These are phyloP conservation scores for Otolemur garnettii DNA, from an alignment of 2,113 vertebrate genomes.

Conservation along the genomic window DNA sequence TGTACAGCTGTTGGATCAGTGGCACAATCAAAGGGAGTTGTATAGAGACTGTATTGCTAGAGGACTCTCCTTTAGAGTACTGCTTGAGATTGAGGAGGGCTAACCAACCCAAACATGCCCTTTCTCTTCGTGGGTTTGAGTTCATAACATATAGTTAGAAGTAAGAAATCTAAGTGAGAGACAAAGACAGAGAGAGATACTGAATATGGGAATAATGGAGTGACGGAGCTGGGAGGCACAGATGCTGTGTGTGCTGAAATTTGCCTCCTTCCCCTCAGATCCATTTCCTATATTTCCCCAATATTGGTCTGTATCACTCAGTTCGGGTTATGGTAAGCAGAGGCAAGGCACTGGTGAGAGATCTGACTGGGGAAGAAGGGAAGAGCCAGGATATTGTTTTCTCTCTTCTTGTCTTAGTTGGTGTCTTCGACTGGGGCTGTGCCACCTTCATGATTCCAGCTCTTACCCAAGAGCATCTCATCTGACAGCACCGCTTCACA, in stretches of 20 bases:
- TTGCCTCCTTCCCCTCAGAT: neutral
- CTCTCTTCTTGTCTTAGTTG: neutral
- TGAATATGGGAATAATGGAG: neutral
- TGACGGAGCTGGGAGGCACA: neutral
- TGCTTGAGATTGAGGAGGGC: neutral
- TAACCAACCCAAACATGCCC: neutral
- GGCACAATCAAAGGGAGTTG: neutral
- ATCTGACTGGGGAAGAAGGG: neutral
- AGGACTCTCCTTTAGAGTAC: neutral
- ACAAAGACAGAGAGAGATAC: neutral
- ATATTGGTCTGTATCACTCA: neutral
- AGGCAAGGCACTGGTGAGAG: neutral
- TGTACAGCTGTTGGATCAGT: neutral
- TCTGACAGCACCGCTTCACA: neutral
- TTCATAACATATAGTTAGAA: neutral
- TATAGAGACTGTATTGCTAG: neutral
- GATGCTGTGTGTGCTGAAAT: neutral
- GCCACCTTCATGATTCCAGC: neutral
- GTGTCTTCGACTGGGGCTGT: neutral
- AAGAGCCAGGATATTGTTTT: neutral
- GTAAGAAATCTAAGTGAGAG: neutral
- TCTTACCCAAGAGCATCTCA: neutral
- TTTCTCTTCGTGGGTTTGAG: neutral
- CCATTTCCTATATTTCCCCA: neutral
- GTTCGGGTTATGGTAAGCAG: neutral